Base-by-base conservation (phyloP, 2,113 vertebrate genomes). In the Neolamprologus hecqui region DNA sequence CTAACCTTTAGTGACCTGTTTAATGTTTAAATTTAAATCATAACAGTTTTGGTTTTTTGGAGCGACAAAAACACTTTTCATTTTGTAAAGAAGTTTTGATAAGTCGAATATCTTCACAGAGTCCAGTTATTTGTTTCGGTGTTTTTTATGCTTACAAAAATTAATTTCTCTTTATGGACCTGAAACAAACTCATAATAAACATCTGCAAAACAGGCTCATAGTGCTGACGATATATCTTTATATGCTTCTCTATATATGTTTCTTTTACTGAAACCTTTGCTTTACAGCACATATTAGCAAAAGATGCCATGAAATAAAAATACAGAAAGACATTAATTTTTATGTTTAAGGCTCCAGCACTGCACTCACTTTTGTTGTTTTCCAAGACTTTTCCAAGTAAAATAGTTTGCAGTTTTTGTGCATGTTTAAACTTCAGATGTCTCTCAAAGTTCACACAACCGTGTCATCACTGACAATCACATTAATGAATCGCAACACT, bases 81-180 rank as follows among this genome's bases (percentile, higher is more conserved):
- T 57, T 57, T 28, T 57, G 55, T 57, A 57, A 57, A 2, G 55
- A 57, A 9, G 23, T 15, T 57, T 57, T 57, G 23, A 2, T 57
- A 15, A 57, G 55, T 57, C 3, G 0, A 28, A 28, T 57, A 57
- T 57, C 23, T 57, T 57, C 55, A 57, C 23, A 57, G 55, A 57
- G 13, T 28, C 0, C 0, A 0, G 55, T 57, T 57, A 28, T 57
- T 28, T 57, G 55, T 57, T 57, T 57, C 2, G 0, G 55, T 15
- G 23, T 57, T 28, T 28, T 57, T 54, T 54, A 23, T 54, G 53
- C 53, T 54, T 54, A 54, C 21, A 54, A 54, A 54, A 54, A 54
- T 4, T 0, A 1, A 23, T 23, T 54, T 23, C 53, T 54, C 53
- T 54, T 54, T 54, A 12, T 54, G 53, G 53, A 0, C 0, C 53